These are phyloP conservation scores for Agonum fuliginosum DNA, from an alignment of 2,888 invertebrate species.

Conservation along the genomic window DNA sequence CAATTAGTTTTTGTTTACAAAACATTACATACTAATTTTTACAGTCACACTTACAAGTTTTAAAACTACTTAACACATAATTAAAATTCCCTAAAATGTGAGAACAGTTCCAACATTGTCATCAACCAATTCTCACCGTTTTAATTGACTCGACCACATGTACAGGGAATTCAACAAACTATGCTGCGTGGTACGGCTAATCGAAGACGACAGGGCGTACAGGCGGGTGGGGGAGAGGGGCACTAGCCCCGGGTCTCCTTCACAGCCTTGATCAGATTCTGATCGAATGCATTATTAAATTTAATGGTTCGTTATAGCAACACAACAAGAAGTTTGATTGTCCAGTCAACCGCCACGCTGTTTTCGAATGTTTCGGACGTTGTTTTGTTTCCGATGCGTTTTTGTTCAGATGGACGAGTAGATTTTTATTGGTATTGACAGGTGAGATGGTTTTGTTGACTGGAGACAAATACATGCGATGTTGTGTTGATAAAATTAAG, in stretches of 20 bases:
- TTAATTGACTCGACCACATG: constrained; percentile 40
- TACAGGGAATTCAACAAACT: constrained; percentile 8
- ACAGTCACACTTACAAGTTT: background rate
- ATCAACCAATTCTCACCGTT: background rate
- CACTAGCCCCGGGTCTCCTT: background rate
- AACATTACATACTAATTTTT: background rate
- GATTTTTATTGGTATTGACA: constrained; percentile 33
- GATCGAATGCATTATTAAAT: constrained; percentile 51
- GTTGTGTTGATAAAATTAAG: constrained; percentile 5
- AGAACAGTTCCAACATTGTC: background rate
- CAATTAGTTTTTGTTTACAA: too few relatives aligned
- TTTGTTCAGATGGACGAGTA: background rate
- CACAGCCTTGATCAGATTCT: constrained; percentile 20
- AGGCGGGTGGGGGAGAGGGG: constrained; percentile 7
- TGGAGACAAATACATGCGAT: constrained; percentile 9
- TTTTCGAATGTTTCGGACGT: constrained; percentile 18
- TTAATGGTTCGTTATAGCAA: constrained; percentile 50
- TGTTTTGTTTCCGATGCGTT: constrained; percentile 28
- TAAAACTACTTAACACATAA: constrained; percentile 26
- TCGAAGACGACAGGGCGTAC: constrained; percentile 44
- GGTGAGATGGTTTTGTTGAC: background rate
- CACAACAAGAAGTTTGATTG: constrained; percentile 45
- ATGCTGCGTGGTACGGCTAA: constrained; percentile 14
- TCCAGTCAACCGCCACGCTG: constrained; percentile 6
- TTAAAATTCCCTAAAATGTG: constrained; percentile 29